Evolutionary conservation across 92 coral and sea anemone species (phyloP).

Genomic region (Epizoanthus illoricatus): DNA sequence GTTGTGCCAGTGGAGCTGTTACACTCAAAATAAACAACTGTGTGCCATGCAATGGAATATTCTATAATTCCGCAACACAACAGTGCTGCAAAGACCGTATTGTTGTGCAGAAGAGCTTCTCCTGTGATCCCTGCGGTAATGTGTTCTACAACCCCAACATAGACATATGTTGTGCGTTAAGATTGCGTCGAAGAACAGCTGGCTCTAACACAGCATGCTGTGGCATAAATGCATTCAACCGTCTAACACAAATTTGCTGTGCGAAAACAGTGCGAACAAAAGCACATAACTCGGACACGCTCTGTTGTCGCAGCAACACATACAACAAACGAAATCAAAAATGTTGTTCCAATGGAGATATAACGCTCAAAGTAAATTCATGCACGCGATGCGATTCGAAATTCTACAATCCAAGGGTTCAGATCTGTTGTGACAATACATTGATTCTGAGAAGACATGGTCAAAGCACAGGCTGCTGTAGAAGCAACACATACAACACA

Average conservation of each 20-base stretch:
- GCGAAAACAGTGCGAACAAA: neutral
- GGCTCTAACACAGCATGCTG: slow-evolving; percentile 11
- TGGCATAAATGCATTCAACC: slow-evolving; percentile 1
- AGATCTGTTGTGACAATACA: neutral
- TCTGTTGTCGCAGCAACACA: slow-evolving; percentile 7
- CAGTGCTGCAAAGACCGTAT: too few relatives aligned
- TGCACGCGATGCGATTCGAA: neutral
- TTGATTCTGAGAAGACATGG: too few relatives aligned
- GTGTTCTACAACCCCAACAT: neutral
- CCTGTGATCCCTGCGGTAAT: neutral
- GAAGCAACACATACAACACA: neutral
- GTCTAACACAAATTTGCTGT: slow-evolving; percentile 12
- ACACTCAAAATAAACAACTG: neutral
- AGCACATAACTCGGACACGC: neutral
- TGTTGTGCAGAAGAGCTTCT: too few relatives aligned
- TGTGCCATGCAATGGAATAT: neutral
- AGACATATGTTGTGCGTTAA: slow-evolving; percentile 5
- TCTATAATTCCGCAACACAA: neutral
- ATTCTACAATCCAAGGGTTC: neutral
- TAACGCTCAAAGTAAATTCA: neutral
- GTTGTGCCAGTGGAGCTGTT: neutral
- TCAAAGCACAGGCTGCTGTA: too few relatives aligned
- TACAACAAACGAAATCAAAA: neutral
- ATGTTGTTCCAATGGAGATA: slow-evolving; percentile 13
- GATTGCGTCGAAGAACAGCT: neutral